Conservation (phyloP, 2,888 invertebrate genomes). For the Alentia gelatinosa region DNA sequence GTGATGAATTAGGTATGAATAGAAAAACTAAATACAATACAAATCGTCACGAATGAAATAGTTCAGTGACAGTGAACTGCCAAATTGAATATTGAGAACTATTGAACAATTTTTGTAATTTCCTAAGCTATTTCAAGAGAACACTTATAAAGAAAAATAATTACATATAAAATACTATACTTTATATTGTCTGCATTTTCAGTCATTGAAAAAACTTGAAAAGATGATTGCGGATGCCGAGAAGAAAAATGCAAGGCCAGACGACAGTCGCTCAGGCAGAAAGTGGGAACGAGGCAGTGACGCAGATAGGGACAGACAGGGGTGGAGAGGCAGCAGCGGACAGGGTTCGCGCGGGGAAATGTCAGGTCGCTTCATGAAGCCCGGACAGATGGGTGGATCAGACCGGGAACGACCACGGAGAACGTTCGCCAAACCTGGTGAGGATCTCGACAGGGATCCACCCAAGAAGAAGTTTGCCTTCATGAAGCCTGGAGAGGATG, state of each 20-base stretch:
- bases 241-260: slow-evolving; percentile 60
- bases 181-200: slow-evolving; percentile 66
- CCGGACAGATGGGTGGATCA: slow-evolving; percentile 38
- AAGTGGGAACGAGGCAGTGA: background rate
- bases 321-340: background rate
- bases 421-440: background rate
- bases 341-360: background rate
- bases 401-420: background rate
- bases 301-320: slow-evolving; percentile 29
- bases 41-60: too few species aligned
- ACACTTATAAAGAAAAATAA: background rate
- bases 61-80: too few species aligned
- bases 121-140: too few species aligned
- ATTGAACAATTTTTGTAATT: too few species aligned
- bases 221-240: slow-evolving; percentile 83
- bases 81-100: too few species aligned
- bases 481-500: slow-evolving; percentile 54
- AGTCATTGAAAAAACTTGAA: slow-evolving; percentile 83
- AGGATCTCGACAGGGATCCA: slow-evolving; percentile 27
- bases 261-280: background rate
- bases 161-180: background rate
- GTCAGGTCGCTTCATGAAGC: slow-evolving; percentile 55
- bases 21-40: too few species aligned
- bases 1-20: too few species aligned
- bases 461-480: slow-evolving; percentile 69